Evolutionary conservation across 2,888 invertebrate genomes (phyloP), one percentile per base, ranked within the genome.

Genomic region (Dromius quadrimaculatus): DNA sequence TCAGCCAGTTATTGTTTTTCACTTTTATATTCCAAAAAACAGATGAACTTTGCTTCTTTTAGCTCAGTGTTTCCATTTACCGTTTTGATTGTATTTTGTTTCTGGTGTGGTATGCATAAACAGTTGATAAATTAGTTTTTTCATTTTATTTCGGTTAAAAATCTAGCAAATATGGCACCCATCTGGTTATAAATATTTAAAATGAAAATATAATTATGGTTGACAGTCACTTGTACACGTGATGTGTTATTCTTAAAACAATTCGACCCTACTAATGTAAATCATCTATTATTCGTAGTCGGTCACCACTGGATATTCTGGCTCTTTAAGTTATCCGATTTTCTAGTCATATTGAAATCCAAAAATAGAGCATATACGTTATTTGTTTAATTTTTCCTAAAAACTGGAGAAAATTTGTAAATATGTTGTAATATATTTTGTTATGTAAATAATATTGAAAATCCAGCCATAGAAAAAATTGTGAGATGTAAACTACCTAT

Each of bases 381-480:
- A 54, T 54, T 54, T 54, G 13, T 54, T 54, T 28, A 28, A 54
- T 47, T 47, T 47, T 47, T 11, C n/a, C n/a, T n/a, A n/a, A 45
- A 8, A 47, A 11, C 36, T 47, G 23, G 20, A 47, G 47, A 45
- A 47, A 47, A 54, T 54, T 54, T 54, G 50, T 54, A 54, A 54
- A 54, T 54, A 54, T 54, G 11, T 54, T 54, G 50, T 54, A 54
- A 54, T 54, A 54, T 54, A 54, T 47, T 47, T 20, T 47, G 23
- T 54, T 54, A 15, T 54, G 50, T 54, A 54, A 54, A 54, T 54
- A 54, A 47, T 47, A 47, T 20, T 6, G 50, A 41, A 17, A 50
- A 20, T 20, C 23, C 23, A 45, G 23, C 28, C 28, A 28, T 54
- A 28, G 22, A 47, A 47, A 47, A 22, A 47, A 47, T 54, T 28